A percentile compares a stretch with the other conserved stretches of the same genome.
phyloP scores from a whole-genome alignment of 2,113 vertebrate genomes.

The Peucedramus taeniatus region DNA sequence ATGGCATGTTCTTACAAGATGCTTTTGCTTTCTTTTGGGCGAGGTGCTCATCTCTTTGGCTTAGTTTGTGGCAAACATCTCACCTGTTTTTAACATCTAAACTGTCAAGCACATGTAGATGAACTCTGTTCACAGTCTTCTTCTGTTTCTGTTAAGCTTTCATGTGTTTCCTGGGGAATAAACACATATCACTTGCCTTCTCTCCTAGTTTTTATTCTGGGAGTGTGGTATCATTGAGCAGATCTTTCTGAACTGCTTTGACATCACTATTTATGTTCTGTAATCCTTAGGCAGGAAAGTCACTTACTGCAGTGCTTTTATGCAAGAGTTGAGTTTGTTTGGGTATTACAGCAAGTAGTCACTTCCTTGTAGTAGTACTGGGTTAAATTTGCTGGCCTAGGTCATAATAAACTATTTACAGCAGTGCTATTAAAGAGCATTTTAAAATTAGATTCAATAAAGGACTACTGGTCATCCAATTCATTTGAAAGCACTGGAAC shows the following conservation, averaged over 20 bases:
- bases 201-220: not conserved
- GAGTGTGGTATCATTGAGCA: not conserved
- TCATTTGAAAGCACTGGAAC: not conserved
- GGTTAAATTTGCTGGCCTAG: not conserved
- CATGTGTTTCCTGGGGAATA: not conserved
- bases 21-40: not conserved
- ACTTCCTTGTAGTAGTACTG: not conserved
- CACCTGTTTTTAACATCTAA: not conserved
- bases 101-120: not conserved
- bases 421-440: not conserved
- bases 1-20: not conserved
- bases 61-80: not conserved
- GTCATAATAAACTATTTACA: not conserved
- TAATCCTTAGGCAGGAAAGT: not conserved
- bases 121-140: not conserved
- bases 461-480: not conserved
- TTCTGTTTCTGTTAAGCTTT: not conserved
- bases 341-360: not conserved
- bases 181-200: accelerated
- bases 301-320: not conserved
- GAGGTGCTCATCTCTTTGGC: not conserved
- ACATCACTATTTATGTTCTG: not conserved
- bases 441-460: not conserved
- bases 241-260: not conserved
- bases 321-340: not conserved